Evolutionary conservation across 2,888 invertebrate genomes (phyloP), one percentile per base, ranked within the genome.

Genomic region (Athetis lepigone): DNA sequence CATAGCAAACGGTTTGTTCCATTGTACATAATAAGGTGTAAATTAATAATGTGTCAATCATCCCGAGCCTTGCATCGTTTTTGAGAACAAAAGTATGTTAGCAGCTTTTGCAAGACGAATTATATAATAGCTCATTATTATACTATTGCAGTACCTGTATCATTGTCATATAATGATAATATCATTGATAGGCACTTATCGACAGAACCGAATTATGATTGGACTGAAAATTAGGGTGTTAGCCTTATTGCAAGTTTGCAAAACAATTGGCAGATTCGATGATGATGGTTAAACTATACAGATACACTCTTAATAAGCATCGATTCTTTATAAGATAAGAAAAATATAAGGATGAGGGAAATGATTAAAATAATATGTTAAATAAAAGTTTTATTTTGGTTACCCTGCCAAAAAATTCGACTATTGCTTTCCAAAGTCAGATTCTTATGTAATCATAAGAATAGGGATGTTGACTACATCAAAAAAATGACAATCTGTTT

Each of bases 101-200:
- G 13, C 5, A 13, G 9, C 5, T 37, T 8, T 43, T 43, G n/a
- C 33, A 19, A 65, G 16, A 16, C 16, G 2, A 23, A 16, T 64
- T 63, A 19, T 61, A 33, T 39, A 61, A 64, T n/a, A 62, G n/a
- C 18, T 63, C 16, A 27, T 62, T 39, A 39, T 46, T n/a, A 19
- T 11, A 8, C 7, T 27, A 46, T 62, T 61, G 21, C 40, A 29
- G 40, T 58, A 21, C 9, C 1, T 8, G 1, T 16, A 13, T 27
- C 18, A 18, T 27, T 29, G 47, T 39, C 21, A 13, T n/a, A n/a
- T 49, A 29, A 36, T 33, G 42, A 59, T 60, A 46, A 39, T 37
- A 21, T 2, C 13, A 33, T 33, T 33, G 33, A 33, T 6, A 45
- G 5, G 27, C 9, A n/a, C 9, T 27, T 19, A 27, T 19, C 6